Evolutionary conservation across 2,113 vertebrate species (phyloP), one percentile per base, ranked within the genome.

Genomic region (Mesoclemmys tuberculata): DNA sequence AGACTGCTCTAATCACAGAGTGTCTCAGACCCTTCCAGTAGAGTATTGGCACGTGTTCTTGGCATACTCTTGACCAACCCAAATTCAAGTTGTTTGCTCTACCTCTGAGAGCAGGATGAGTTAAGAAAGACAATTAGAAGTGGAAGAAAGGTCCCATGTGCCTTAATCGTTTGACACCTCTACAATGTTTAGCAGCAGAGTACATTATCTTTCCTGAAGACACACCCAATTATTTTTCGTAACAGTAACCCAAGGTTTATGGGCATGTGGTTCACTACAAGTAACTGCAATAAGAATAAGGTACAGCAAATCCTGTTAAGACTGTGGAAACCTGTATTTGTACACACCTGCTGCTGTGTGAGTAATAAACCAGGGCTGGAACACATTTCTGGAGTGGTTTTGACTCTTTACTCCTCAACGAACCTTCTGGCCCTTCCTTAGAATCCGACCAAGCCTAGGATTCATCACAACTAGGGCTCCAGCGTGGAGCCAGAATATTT

Each of bases 261-360:
- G 27, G 80, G 10, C 6, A 52, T 58, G 58, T 48, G 18, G 48
- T 93, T 75, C 27, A 94, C 85, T 91, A 55, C 85, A 29, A 56
- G 64, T 84, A 92, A 77, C 90, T 94, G 44, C 58, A 91, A 80
- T 79, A 80, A 94, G 22, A 95, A 31, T 81, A 94, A 90, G 49
- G 87, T 75, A 95, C 21, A 96, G 91, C 68, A 95, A 84, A 96
- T 94, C 93, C 96, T 96, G n/a, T 95, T 94, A 97, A 96, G 91
- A 95, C 51, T 84, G 26, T 81, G 54, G 90, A 97, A 97, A 96
- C 95, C 95, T 97, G 92, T 93, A 94, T 96, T 98, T 96, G 96
- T 98, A 98, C 98, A 98, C 97, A 98, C 98, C 98, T 98, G 97
- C 97, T 97, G 96, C 96, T 98, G 90, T 98, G 97, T 93, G 97